Conservation (phyloP, 2,888 invertebrate genomes). For the Argyresthia albistria region DNA sequence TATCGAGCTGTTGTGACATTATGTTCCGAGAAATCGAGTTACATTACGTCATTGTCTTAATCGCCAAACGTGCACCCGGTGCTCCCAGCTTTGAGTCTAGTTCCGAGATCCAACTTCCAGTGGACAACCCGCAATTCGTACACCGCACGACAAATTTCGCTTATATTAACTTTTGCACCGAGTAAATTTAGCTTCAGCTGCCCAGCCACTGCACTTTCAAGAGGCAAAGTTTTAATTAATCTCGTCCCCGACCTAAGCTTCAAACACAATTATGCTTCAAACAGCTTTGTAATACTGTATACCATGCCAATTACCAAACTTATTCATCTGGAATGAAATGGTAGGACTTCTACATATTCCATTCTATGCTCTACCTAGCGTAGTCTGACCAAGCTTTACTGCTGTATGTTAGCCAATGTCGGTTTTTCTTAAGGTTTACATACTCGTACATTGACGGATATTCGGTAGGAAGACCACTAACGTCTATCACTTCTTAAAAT, state of each 20-base stretch:
- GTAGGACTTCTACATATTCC: no score
- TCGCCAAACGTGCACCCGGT: constrained; percentile 30
- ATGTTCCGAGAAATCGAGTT: no score
- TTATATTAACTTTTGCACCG: constrained; percentile 66
- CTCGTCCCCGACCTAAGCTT: constrained; percentile 34
- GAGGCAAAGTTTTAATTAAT: constrained; percentile 67
- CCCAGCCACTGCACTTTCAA: constrained; percentile 58
- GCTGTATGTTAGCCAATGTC: no score
- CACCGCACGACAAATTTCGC: constrained; percentile 60
- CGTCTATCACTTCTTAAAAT: background rate
- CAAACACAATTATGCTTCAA: constrained; percentile 6
- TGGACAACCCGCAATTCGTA: constrained; percentile 40
- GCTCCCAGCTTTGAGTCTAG: constrained; percentile 28
- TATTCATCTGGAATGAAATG: no score
- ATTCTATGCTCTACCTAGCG: no score
- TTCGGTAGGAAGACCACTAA: background rate
- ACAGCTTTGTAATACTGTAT: no score
- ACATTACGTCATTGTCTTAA: background rate
- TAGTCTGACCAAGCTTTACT: no score
- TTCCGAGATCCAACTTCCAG: constrained; percentile 37
- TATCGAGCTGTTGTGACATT: no score
- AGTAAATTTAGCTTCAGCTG: constrained; percentile 59
- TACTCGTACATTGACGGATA: no score
- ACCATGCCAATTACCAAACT: no score
- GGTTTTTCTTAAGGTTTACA: no score